Percentiles rank a stretch among this genome's conserved stretches.
Evolutionary conservation across 2,888 invertebrate genomes (phyloP).

Genomic region (Nowickia ferox): DNA sequence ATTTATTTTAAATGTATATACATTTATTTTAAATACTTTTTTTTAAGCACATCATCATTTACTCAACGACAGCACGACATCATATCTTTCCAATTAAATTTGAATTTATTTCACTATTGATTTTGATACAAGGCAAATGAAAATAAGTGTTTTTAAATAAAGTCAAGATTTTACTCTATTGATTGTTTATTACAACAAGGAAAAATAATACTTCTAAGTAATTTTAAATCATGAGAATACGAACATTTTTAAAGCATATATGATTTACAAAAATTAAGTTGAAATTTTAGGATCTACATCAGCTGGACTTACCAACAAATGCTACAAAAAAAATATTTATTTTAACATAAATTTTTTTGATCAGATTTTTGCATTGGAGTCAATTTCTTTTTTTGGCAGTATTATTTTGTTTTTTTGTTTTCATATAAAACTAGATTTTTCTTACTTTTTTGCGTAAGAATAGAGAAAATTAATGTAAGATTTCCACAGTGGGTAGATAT

Average conservation of each 20-base stretch:
- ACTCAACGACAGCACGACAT: conserved; percentile 71
- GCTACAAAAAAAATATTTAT: too few species aligned
- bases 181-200: conserved; percentile 21
- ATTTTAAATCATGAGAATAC: neutral
- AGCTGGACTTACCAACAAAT: too few species aligned
- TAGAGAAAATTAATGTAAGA: too few species aligned
- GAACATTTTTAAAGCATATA: too few species aligned
- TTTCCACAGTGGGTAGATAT: too few species aligned
- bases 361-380: too few species aligned
- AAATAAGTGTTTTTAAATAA: conserved; percentile 43
- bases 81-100: conserved; percentile 83
- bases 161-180: conserved; percentile 36
- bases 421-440: too few species aligned
- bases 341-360: too few species aligned
- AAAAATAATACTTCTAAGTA: conserved; percentile 15
- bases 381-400: too few species aligned
- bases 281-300: too few species aligned
- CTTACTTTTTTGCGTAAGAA: too few species aligned
- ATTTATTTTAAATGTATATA: neutral
- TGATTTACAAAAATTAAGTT: neutral
- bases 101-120: conserved; percentile 81
- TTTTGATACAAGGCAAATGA: conserved; percentile 69
- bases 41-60: conserved; percentile 70
- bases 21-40: conserved; percentile 17
- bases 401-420: too few species aligned